Percentiles rank a stretch among this genome's conserved stretches.
These are phyloP conservation scores for Pyxicephalus adspersus DNA, from an alignment of 2,113 vertebrate species.

Conservation along the genomic window DNA sequence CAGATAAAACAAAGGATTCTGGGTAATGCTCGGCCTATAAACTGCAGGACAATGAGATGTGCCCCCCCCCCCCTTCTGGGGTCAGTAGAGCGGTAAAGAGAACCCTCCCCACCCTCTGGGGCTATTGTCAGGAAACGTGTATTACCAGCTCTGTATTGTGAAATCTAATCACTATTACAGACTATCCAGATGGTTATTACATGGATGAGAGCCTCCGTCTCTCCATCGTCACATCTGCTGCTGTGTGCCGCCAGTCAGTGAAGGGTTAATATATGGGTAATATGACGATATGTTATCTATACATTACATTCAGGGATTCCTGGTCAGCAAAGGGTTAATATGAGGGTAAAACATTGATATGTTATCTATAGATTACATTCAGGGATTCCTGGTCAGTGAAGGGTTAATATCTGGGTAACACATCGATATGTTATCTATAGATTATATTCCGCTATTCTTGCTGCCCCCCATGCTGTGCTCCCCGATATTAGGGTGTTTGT, in stretches of 20 bases:
- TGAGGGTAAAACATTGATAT: neutral
- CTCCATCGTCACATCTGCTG: neutral
- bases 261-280: neutral
- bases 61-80: too few species aligned
- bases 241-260: neutral
- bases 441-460: neutral
- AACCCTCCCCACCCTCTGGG: neutral
- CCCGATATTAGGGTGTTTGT: neutral
- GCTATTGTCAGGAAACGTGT: neutral
- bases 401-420: neutral
- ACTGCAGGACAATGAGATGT: too few species aligned
- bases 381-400: neutral
- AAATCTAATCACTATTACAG: too few species aligned
- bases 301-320: neutral
- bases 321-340: neutral
- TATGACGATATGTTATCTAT: neutral
- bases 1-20: neutral
- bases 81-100: too few species aligned
- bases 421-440: neutral
- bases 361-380: neutral
- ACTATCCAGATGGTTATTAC: neutral
- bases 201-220: fast-evolving
- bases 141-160: too few species aligned
- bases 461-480: neutral
- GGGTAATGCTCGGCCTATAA: neutral